Evolutionary conservation across 2,113 vertebrate genomes (phyloP).

Genomic region (Lamprotornis superbus): DNA sequence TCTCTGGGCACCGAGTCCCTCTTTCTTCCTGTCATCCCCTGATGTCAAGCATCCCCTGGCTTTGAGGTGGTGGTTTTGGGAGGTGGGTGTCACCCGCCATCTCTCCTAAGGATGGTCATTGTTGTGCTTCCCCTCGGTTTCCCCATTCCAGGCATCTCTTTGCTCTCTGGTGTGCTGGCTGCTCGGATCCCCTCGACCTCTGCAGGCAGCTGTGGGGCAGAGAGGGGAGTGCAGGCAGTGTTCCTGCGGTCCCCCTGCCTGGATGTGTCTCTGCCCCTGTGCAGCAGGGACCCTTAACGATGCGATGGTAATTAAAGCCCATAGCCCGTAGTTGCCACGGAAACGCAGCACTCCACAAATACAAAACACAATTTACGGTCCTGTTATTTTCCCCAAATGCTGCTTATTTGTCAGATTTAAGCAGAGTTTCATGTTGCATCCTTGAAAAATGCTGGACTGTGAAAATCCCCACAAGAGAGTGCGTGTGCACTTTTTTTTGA

Average conservation of each 20-base stretch:
- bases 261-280: not conserved
- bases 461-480: not conserved
- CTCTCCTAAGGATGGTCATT: not conserved
- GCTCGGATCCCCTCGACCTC: accelerated
- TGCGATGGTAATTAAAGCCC: not conserved
- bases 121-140: not conserved
- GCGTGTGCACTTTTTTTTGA: accelerated
- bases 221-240: accelerated
- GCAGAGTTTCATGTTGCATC: not conserved
- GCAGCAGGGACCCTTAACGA: not conserved
- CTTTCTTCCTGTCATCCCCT: not conserved
- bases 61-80: not conserved
- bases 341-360: slow-evolving; percentile 41
- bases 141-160: not conserved
- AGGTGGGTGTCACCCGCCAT: accelerated
- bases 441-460: not conserved
- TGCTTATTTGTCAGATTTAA: not conserved
- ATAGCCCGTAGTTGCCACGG: slow-evolving; percentile 9
- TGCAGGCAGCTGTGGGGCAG: not conserved
- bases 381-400: not conserved
- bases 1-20: accelerated
- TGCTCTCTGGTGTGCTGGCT: accelerated
- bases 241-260: not conserved
- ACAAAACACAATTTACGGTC: not conserved
- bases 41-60: not conserved